These are phyloP conservation scores for Podotricha telesiphe DNA, from an alignment of 2,888 invertebrate species.

Conservation along the genomic window DNA sequence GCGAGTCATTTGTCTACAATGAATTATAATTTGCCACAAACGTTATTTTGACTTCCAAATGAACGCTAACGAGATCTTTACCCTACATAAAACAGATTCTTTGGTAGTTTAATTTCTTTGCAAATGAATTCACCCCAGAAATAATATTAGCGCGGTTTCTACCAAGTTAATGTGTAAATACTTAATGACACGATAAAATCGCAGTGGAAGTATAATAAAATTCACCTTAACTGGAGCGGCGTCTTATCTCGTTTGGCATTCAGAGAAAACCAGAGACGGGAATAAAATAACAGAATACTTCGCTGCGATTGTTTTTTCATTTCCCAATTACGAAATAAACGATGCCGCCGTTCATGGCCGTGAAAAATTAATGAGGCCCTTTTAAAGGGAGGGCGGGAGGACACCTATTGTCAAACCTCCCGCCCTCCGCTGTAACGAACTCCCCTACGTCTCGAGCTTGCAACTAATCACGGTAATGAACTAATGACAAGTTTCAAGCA, in stretches of 20 bases:
- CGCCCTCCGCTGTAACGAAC: constrained; percentile 45
- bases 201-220: constrained; percentile 34
- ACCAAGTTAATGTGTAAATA: constrained; percentile 28
- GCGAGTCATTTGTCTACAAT: constrained; percentile 1
- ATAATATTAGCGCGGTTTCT: constrained; percentile 24
- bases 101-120: constrained; percentile 32
- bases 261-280: constrained; percentile 46
- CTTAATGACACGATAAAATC: constrained; percentile 36
- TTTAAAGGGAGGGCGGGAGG: constrained; percentile 53
- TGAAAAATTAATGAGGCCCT: constrained; percentile 76
- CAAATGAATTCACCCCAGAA: constrained; percentile 29
- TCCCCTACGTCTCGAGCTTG: constrained; percentile 43
- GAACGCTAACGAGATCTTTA: constrained; percentile 30
- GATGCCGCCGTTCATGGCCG: constrained; percentile 64
- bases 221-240: constrained; percentile 33
- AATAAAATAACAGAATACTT: constrained; percentile 43
- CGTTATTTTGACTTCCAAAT: constrained; percentile 32
- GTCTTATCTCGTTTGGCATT: constrained; percentile 61
- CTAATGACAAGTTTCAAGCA: constrained; percentile 68
- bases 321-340: constrained; percentile 72
- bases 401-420: constrained; percentile 36
- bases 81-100: constrained; percentile 27
- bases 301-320: constrained; percentile 71
- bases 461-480: constrained; percentile 76
- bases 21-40: constrained; percentile 25